Evolutionary conservation across 2,888 invertebrate species (phyloP).

Genomic region (Zaprionus obscuricornis): DNA sequence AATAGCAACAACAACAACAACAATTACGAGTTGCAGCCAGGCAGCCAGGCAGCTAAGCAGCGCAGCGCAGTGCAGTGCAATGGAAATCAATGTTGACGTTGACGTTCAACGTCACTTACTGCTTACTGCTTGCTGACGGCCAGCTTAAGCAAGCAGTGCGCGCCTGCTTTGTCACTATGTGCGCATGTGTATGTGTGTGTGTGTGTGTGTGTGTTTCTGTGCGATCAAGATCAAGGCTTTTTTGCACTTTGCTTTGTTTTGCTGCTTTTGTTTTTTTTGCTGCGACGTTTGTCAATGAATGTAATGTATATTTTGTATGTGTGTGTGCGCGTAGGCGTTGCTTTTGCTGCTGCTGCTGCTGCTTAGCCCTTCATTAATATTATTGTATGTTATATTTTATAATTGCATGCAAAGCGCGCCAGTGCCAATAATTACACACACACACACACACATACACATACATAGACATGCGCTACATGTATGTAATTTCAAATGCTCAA

Average conservation of each 20-base stretch:
- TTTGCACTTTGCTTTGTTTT: slow-evolving; percentile 39
- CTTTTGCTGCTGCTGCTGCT: slow-evolving; percentile 1
- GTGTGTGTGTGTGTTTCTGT: slow-evolving; percentile 41
- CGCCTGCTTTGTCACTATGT: slow-evolving; percentile 10
- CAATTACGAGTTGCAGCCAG: slow-evolving; percentile 23
- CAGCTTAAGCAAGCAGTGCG: background rate
- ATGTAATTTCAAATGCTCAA: slow-evolving; percentile 54
- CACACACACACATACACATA: background rate
- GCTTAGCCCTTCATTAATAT: slow-evolving; percentile 53
- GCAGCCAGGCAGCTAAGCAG: no score
- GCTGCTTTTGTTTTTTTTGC: slow-evolving; percentile 13
- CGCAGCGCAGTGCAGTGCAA: slow-evolving; percentile 46
- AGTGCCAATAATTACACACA: slow-evolving; percentile 30
- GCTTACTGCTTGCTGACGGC: slow-evolving; percentile 28
- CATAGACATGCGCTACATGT: slow-evolving; percentile 4
- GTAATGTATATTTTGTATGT: no score
- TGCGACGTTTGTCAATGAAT: slow-evolving; percentile 50
- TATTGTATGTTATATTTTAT: slow-evolving; percentile 4
- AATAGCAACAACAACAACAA: slow-evolving; percentile 47
- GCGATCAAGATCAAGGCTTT: slow-evolving; percentile 82
- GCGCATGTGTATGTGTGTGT: slow-evolving; percentile 22
- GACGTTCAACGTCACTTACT: background rate
- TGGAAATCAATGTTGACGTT: slow-evolving; percentile 37
- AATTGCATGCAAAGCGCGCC: slow-evolving; percentile 43
- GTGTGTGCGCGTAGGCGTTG: slow-evolving; percentile 49